Evolutionary conservation across 2,888 invertebrate genomes (phyloP).

Genomic region (Chymomyza amoena): DNA sequence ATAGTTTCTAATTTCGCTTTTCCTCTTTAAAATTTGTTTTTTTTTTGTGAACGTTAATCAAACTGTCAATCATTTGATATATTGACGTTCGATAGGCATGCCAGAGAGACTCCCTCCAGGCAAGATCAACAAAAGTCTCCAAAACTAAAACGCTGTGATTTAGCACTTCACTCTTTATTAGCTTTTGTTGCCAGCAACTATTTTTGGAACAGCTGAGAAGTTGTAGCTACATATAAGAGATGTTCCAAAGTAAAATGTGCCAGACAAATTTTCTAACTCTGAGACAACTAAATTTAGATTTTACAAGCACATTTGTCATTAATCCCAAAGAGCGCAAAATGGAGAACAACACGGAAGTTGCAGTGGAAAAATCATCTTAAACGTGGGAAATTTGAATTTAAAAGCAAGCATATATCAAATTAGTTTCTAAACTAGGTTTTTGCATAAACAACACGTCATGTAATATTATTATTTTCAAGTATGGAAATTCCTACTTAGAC

Average conservation of each 20-base stretch:
- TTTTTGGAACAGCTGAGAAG: conserved; percentile 33
- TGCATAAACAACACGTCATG: not conserved
- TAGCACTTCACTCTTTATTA: not conserved
- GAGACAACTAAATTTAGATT: not conserved
- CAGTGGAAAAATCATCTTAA: not conserved
- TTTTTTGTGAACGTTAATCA: conserved; percentile 39
- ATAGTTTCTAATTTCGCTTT: conserved; percentile 49
- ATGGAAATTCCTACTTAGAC: conserved; percentile 22
- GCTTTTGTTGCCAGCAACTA: conserved; percentile 10
- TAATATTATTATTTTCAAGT: not conserved
- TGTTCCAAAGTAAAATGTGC: conserved; percentile 3
- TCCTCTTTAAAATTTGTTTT: not conserved
- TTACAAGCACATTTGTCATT: not conserved
- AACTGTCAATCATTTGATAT: conserved; percentile 58
- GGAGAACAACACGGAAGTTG: not conserved
- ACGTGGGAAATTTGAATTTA: not conserved
- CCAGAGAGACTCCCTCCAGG: not conserved
- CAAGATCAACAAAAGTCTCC: not conserved
- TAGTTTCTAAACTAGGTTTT: not conserved
- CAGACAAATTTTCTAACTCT: not conserved
- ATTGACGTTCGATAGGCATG: conserved; percentile 53
- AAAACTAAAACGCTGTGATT: not conserved
- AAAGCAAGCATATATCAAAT: not conserved
- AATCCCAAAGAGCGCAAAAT: conserved; percentile 34
- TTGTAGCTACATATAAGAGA: not conserved